Base-by-base conservation (phyloP, 1,140 invertebrate species). In the Zaprionus vittiger region DNA sequence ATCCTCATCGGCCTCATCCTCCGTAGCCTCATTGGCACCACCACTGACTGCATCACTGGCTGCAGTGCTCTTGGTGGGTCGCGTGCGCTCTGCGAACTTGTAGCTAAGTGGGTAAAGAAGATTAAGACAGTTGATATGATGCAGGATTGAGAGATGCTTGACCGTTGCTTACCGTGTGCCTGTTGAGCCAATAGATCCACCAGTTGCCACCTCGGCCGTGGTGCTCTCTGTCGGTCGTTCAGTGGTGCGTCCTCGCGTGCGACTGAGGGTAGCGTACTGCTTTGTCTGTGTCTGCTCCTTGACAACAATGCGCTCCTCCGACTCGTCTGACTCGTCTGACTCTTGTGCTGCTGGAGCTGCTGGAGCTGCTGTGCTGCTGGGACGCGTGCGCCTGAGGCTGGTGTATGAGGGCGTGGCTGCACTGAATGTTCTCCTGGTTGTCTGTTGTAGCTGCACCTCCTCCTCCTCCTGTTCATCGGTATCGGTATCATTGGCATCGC, bases 381-480 rank as follows among this genome's bases (percentile, higher is more conserved):
- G 94, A 74, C 95, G 93, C 0, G 93, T 83, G 49, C 96, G 93
- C 61, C 95, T 92, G 47, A 96, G 95, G 75, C 95, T 96, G 0
- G 96, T 95, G 64, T 96, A 96, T 78, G 95, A 95, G 66, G 94
- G 94, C 0, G 91, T 79, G 69, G 93, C 64, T 0, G 93, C 73
- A 41, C 80, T 80, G 22, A 71, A 61, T 0, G 82, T 68, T 28
- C 77, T 76, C 14, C 55, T 73, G 0, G 85, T 83, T 70, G 57
- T 89, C 17, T 73, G 49, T 15, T 73, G 49, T 15, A 24, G 41
- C 24, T 68, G 65, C 11, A 66, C 85, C 11, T 90, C 91, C 61
- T 91, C 91, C 61, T 93, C 92, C 20, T 93, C 87, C 9, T 76
- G 55, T 1, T 84, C 75, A 31, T 86, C 89, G 28, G 17, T 31